Percentiles rank a stretch among this genome's conserved stretches.
Evolutionary conservation across 2,797 vertebrate genomes (phyloP).

Genomic region (Peromyscus eremicus): DNA sequence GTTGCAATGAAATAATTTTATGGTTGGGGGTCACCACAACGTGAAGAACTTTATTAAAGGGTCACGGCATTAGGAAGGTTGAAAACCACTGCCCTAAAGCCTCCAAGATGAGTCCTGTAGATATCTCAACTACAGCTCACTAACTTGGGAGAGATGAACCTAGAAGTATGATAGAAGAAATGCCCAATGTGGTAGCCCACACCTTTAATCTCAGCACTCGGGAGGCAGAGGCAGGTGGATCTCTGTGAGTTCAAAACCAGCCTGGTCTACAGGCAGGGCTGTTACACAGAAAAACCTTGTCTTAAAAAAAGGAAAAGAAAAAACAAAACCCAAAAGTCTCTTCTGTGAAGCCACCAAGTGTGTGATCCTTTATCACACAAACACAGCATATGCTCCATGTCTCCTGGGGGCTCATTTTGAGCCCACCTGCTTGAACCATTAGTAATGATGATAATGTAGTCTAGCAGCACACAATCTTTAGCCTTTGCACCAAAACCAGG

Average conservation of each 20-base stretch:
- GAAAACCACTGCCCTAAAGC: neutral
- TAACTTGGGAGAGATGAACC: neutral
- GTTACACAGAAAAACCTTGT: neutral
- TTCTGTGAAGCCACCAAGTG: neutral
- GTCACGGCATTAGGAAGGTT: too few species aligned
- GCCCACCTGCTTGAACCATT: neutral
- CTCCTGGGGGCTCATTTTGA: neutral
- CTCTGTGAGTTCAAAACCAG: neutral
- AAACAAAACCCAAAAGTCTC: neutral
- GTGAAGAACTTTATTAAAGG: neutral
- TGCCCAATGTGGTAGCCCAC: neutral
- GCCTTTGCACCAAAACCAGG: too few species aligned
- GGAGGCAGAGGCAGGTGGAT: neutral
- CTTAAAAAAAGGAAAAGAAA: neutral
- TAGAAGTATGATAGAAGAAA: neutral
- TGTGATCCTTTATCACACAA: neutral
- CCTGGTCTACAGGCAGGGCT: neutral
- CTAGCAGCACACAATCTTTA: rapidly evolving
- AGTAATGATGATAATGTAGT: too few species aligned
- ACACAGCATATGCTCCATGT: neutral
- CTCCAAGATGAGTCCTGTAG: neutral
- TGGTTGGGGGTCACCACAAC: neutral
- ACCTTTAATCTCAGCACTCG: neutral
- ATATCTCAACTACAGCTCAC: neutral
- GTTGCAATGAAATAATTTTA: neutral